Evolutionary conservation across 2,888 invertebrate species (phyloP), one percentile per base, ranked within the genome.

Genomic region (Noctuana brunneofusca): DNA sequence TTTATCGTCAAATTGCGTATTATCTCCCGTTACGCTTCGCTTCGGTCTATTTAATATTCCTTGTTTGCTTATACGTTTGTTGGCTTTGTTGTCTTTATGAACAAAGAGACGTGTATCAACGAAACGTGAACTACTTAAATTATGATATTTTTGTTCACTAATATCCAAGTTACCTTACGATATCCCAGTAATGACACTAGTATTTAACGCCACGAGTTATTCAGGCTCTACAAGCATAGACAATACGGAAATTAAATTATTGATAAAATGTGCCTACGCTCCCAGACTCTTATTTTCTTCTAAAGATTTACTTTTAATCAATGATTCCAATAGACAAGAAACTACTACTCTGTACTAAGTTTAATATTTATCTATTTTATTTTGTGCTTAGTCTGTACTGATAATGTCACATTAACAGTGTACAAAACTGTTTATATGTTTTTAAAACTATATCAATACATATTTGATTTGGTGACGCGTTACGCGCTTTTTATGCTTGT

Each of bases 11-110:
- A 76, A 79, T 79, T 74, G 71, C 75, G 74, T 76, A 72, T 84
- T 84, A 81, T 80, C 80, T 80, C 72, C 69, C 71, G 84, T 81
- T 76, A 82, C 80, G 83, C 77, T 79, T 76, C 76, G 79, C 66
- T 76, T 75, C 75, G 66, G 72, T 78, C 66, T 76, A 78, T 83
- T 76, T 76, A 78, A 81, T 73, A 75, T 69, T 73, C 68, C 69
- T 68, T 76, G 75, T 78, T 77, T 70, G 71, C 63, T 78, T 74
- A 80, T 74, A 71, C 22, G 6, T 53, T 11, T 9, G 12, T 49
- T 43, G 41, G 3, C 35, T 35, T 35, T 6, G n/a, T 35, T 35
- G 35, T n/a, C 20, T 48, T 49, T 14, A 41, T 38, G 22, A 12
- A 22, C 59, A 53, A 59, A 52, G 38, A 32, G 6, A 22, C 27